Conservation (phyloP, 2,888 invertebrate genomes). For the Liposcelis brunnea region DNA sequence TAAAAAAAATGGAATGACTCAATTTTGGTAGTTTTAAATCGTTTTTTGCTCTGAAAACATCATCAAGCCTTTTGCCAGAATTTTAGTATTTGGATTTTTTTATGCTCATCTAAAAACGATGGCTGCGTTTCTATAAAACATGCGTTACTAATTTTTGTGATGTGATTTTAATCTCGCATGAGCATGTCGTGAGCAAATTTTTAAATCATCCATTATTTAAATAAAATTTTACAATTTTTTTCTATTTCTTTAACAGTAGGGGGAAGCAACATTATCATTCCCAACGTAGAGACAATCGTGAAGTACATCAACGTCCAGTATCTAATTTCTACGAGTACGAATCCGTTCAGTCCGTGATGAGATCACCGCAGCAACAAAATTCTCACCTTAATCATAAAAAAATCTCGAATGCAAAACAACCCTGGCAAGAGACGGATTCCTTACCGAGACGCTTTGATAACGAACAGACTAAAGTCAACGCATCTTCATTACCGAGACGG, state of each 20-base stretch:
- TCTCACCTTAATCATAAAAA: constrained; percentile 14
- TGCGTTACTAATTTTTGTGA: no score
- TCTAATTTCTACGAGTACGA: constrained; percentile 78
- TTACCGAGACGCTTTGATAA: constrained; percentile 10
- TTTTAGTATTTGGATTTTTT: no score
- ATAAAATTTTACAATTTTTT: no score
- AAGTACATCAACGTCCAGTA: constrained; percentile 43
- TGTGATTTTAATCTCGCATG: no score
- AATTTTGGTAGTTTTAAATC: no score
- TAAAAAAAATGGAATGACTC: no score
- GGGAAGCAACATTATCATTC: constrained; percentile 49
- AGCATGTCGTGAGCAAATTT: no score
- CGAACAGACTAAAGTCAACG: constrained; percentile 11
- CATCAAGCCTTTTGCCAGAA: no score
- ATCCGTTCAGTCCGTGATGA: constrained; percentile 44
- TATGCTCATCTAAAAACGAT: no score
- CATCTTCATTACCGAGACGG: neutral
- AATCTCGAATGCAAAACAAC: constrained; percentile 9
- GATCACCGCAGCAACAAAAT: constrained; percentile 18
- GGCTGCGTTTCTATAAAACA: no score
- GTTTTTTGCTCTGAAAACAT: no score
- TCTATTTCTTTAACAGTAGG: constrained; percentile 34
- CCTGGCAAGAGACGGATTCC: constrained; percentile 12
- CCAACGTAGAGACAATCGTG: constrained; percentile 38
- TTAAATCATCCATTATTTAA: no score